Percentiles rank a stretch among this genome's conserved stretches.
phyloP scores from a whole-genome alignment of 2,113 vertebrate species.

The Solea senegalensis region DNA sequence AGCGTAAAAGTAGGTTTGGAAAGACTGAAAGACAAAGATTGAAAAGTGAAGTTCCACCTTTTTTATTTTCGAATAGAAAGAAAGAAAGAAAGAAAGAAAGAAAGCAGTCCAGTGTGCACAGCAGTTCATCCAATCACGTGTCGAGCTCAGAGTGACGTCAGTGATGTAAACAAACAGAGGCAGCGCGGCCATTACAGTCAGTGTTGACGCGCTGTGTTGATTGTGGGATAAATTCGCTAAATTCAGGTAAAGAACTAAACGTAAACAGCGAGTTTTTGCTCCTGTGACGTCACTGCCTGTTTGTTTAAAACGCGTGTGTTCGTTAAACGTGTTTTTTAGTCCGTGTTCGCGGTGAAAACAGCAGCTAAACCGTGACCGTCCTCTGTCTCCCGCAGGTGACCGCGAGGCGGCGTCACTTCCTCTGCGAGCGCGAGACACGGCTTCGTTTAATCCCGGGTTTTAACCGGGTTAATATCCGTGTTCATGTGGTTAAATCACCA shows the following conservation, averaged over 20 bases:
- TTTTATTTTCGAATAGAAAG: too few species aligned
- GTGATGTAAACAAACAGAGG: constrained; percentile 70
- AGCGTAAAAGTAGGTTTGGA: too few species aligned
- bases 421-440: not conserved
- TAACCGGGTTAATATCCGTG: too few species aligned
- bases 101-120: not conserved
- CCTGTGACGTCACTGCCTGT: not conserved
- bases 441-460: too few species aligned
- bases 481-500: too few species aligned
- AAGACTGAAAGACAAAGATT: too few species aligned
- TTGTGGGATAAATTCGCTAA: not conserved
- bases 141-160: constrained; percentile 41
- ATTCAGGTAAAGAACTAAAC: not conserved
- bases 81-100: too few species aligned
- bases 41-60: too few species aligned
- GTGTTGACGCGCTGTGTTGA: not conserved
- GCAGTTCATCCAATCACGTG: constrained; percentile 40
- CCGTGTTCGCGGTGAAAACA: not conserved
- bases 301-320: not conserved
- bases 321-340: not conserved
- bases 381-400: not conserved
- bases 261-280: not conserved
- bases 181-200: constrained; percentile 60
- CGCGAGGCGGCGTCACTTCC: not conserved
- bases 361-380: not conserved